Evolutionary conservation across 2,888 invertebrate species (phyloP), one percentile per base, ranked within the genome.

Genomic region (Mantis religiosa): DNA sequence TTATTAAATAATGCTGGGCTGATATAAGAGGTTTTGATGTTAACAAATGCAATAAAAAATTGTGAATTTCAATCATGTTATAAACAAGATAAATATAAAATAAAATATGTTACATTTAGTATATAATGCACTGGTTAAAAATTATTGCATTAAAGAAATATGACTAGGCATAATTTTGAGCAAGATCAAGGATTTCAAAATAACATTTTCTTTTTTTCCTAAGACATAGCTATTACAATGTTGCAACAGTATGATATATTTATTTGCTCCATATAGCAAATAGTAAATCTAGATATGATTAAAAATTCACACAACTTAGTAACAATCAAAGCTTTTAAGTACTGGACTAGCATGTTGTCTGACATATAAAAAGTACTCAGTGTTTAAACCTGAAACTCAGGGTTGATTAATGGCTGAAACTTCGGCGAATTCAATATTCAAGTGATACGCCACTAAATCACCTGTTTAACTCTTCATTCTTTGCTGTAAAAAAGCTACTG

Each of bases 321-420:
- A 87, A 85, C 85, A 87, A 82, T 87, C 34, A 87, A 87, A 87
- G 87, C 87, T 82, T n/a, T 41, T 27, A 87, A 87, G 81, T 20
- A 28, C 81, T 71, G 54, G 81, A 20, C 47, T 27, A 47, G 54
- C 20, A 20, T 71, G 20, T 71, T 71, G 20, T 71, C 20, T 71
- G 20, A 71, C 54, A 71, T 71, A 71, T 71, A 71, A 71, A 71
- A 71, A 71, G 54, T 71, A 71, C 54, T 71, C 20, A 41, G 41
- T 12, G 12, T 47, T 14, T 85, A 30, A 20, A 83, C 83, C 34
- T 30, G 41, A 84, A 28, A 34, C 41, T n/a, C 12, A n/a, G 54
- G 12, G 82, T 34, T 82, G 34, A 82, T 34, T 25, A 82, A 27
- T 3, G 82, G 34, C 41, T 87, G 82, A 34, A 87, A 82, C 87